Conservation (phyloP, 2,797 vertebrate species). For the Otolemur crassicaudatus region DNA sequence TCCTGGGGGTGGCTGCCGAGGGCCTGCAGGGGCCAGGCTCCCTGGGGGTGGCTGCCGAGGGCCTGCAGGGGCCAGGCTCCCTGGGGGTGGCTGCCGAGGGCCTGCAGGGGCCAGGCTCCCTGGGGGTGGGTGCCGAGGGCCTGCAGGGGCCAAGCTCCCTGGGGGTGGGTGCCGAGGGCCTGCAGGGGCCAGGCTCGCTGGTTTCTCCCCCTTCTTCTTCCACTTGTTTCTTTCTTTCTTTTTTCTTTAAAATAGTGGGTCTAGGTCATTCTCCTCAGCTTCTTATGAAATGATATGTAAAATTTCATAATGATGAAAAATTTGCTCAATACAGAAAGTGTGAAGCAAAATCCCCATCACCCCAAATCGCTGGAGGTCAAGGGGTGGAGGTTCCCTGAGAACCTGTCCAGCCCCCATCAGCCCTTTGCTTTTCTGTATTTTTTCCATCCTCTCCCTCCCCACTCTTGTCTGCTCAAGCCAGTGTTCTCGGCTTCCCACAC, state of each 20-base stretch:
- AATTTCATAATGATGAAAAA: background rate
- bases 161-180: too few relatives aligned
- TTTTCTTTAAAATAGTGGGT: background rate
- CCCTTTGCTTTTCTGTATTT: background rate
- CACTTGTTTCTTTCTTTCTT: background rate
- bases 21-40: too few relatives aligned
- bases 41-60: too few relatives aligned
- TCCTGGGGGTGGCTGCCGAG: too few relatives aligned
- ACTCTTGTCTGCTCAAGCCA: too few relatives aligned
- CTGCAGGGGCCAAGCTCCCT: too few relatives aligned
- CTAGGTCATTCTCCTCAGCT: background rate
- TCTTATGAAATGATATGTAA: fast-evolving
- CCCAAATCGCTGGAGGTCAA: fast-evolving
- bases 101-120: fast-evolving
- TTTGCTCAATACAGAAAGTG: fast-evolving
- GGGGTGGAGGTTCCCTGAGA: fast-evolving
- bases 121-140: too few relatives aligned
- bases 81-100: too few relatives aligned
- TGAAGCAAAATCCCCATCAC: fast-evolving
- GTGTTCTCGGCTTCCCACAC: fast-evolving
- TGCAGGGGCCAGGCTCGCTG: fast-evolving
- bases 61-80: background rate
- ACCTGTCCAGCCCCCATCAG: fast-evolving
- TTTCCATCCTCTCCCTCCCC: too few relatives aligned
- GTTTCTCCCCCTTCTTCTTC: background rate